These are phyloP conservation scores for Tragelaphus strepsiceros DNA, from an alignment of 2,113 vertebrate genomes.

Conservation along the genomic window DNA sequence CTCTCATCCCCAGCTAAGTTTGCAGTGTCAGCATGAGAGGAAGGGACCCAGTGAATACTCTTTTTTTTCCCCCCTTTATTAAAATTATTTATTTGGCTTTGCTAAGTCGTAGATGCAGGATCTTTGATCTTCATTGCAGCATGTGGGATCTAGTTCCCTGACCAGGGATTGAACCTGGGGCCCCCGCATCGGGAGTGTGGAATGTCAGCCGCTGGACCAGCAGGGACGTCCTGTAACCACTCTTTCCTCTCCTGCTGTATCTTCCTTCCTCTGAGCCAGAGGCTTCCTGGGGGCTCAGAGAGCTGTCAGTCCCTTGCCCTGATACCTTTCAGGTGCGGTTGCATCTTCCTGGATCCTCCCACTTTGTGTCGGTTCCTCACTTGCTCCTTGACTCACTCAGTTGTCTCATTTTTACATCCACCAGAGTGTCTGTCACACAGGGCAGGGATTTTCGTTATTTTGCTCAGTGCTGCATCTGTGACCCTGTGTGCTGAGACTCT, in stretches of 20 bases:
- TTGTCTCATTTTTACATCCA: neutral
- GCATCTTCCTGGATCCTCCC: neutral
- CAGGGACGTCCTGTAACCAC: neutral
- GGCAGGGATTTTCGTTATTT: neutral
- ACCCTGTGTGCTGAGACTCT: neutral
- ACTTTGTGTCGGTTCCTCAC: neutral
- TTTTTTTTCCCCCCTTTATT: neutral
- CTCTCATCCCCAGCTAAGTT: neutral
- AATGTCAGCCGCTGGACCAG: neutral
- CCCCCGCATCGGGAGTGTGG: neutral
- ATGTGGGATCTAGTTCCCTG: neutral
- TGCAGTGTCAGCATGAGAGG: neutral
- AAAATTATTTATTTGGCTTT: neutral
- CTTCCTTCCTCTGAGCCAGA: neutral
- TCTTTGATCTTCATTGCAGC: neutral
- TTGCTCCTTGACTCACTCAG: neutral
- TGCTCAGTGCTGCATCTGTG: neutral
- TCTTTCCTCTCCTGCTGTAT: neutral
- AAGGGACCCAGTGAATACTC: neutral
- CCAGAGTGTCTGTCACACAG: neutral
- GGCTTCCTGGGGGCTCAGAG: neutral
- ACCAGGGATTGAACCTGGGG: neutral
- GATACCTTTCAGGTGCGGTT: too few species aligned
- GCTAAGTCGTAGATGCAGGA: neutral
- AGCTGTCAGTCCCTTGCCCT: rapidly evolving